Evolutionary conservation across 2,113 vertebrate genomes (phyloP), one percentile per base, ranked within the genome.

Genomic region (Phrynosoma platyrhinos): DNA sequence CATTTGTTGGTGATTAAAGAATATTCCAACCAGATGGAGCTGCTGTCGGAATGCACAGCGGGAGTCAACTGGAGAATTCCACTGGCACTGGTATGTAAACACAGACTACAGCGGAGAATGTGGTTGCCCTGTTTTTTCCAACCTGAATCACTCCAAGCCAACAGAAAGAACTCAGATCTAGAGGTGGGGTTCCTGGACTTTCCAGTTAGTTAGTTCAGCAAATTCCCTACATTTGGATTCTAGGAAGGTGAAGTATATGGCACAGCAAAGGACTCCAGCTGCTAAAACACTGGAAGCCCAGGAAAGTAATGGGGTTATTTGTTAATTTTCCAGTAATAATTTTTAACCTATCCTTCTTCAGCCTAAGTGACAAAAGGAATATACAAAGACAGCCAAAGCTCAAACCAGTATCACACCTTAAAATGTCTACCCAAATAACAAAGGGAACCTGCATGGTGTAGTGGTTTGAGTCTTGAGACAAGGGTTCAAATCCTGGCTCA

Each of bases 1-100:
- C 89, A 91, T 80, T 68, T 94, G 87, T 87, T 92, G 81, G 66
- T 1, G 0, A 80, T 93, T 93, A 92, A 80, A 89, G 85, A 78
- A 85, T 85, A 91, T 92, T 93, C 76, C 74, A 74, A 80, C 30
- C 90, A 94, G 89, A 91, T 40, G 4, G 79, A 89, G 83, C 1
- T 0, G 87, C 62, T 0, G 3, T 53, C 80, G 82, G 68, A 89
- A 47, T 0, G 1, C 25, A 0, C 90, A 68, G 91, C 91, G 32
- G 92, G 94, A 94, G 87, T 25, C 75, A 86, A 87, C 88, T 81
- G 79, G 62, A 90, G 91, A 92, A 92, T 84, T 72, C 79, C 52
- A 32, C 89, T 94, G 83, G 14, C 0, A 0, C 40, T 90, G 91
- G 92, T 93, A 94, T 94, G 92, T 94, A 94, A 95, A 94, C 91